Evolutionary conservation across 2,113 vertebrate species (phyloP).

Genomic region (Ahaetulla prasina): DNA sequence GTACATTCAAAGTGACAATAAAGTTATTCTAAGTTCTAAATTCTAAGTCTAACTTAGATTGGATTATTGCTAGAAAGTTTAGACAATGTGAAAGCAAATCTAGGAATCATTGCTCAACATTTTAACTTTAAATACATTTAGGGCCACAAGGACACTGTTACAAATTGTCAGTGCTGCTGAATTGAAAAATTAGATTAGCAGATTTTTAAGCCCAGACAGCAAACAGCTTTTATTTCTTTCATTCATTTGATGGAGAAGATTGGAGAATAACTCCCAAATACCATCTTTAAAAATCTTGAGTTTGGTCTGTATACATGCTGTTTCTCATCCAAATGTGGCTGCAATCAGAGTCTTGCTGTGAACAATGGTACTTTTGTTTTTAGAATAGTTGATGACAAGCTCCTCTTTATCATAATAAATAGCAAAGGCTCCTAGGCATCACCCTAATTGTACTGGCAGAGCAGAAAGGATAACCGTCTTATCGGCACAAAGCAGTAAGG

Average conservation of each 20-base stretch:
- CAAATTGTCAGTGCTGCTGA: background rate
- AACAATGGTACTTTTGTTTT: background rate
- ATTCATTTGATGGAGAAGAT: background rate
- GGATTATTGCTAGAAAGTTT: background rate
- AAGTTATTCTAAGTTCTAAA: too few relatives aligned
- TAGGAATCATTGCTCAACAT: background rate
- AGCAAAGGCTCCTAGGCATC: background rate
- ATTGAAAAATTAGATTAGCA: background rate
- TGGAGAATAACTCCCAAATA: background rate
- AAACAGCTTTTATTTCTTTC: background rate
- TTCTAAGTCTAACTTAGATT: background rate
- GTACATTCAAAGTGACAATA: too few relatives aligned
- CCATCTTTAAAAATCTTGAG: background rate
- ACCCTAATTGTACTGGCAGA: background rate
- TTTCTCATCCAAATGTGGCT: background rate
- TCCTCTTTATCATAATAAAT: background rate
- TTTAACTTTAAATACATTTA: background rate
- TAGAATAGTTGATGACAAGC: background rate
- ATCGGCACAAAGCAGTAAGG: background rate
- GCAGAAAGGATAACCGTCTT: background rate
- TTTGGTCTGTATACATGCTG: background rate
- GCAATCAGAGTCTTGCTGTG: background rate
- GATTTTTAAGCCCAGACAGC: background rate
- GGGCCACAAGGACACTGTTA: background rate
- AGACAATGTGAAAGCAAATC: background rate